These are phyloP conservation scores for Allolobophora icterica DNA, from an alignment of 2,888 invertebrate genomes.

Conservation along the genomic window DNA sequence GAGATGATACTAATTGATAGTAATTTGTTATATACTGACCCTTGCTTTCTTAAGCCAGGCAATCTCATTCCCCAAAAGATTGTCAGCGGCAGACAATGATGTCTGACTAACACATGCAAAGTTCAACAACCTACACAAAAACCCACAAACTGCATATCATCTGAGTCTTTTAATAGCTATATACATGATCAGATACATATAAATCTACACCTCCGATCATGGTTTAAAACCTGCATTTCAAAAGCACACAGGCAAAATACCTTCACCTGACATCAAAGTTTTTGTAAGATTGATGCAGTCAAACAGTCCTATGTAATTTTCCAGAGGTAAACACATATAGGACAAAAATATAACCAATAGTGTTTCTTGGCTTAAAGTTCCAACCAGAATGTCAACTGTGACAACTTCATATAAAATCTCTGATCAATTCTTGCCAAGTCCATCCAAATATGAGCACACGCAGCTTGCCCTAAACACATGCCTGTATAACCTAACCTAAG, in stretches of 20 bases:
- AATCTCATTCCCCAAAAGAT: constrained; percentile 77
- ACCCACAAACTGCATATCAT: background rate
- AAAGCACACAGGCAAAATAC: background rate
- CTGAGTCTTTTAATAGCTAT: no score
- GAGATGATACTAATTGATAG: background rate
- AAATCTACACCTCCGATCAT: constrained; percentile 27
- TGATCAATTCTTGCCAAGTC: no score
- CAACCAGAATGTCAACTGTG: no score
- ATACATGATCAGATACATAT: no score
- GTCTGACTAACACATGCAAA: constrained; percentile 74
- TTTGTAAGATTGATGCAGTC: background rate
- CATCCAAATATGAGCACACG: no score
- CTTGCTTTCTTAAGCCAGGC: constrained; percentile 77
- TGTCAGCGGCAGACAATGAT: constrained; percentile 75
- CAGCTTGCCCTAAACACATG: no score
- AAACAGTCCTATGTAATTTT: no score
- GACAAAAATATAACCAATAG: no score
- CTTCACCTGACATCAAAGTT: background rate
- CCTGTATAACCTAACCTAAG: no score
- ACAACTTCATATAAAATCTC: no score
- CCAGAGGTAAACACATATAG: no score
- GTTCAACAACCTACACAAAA: constrained; percentile 70
- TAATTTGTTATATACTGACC: constrained; percentile 62
- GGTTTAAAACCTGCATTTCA: background rate
- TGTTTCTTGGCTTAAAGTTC: no score